Conservation (phyloP, 2,888 invertebrate genomes). For the Panzeria rudis region DNA sequence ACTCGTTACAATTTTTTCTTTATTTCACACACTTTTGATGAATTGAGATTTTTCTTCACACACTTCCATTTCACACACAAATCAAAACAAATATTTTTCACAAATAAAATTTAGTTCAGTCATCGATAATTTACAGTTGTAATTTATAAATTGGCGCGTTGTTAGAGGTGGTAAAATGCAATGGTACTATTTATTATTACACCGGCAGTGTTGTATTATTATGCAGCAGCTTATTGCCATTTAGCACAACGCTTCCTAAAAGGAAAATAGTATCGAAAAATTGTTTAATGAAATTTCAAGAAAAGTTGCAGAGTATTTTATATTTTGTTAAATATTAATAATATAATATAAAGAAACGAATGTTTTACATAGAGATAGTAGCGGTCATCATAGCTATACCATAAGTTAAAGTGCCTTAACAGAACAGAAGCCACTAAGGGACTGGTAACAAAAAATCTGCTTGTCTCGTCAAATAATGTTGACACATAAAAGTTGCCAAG, state of each 20-base stretch:
- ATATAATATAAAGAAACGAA: constrained; percentile 53
- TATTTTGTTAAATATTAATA: constrained; percentile 29
- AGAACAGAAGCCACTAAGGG: constrained; percentile 20
- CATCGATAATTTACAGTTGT: constrained; percentile 2
- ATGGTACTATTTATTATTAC: background rate
- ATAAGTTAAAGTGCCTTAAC: constrained; percentile 67
- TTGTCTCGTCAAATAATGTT: constrained; percentile 80
- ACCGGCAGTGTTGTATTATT: constrained; percentile 30
- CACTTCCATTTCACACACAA: background rate
- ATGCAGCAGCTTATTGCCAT: background rate
- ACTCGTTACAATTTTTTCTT: background rate
- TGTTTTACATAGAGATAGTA: constrained; percentile 46
- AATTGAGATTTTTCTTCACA: background rate
- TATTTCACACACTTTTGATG: background rate
- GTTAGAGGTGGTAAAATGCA: constrained; percentile 28
- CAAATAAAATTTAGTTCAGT: background rate
- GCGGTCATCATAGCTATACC: constrained; percentile 36
- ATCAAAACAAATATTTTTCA: background rate
- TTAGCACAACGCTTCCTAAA: constrained; percentile 16
- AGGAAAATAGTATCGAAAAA: constrained; percentile 46
- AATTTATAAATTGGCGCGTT: constrained; percentile 2
- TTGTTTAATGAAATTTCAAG: constrained; percentile 45
- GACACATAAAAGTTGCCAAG: constrained; percentile 84
- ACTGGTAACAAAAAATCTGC: constrained; percentile 37
- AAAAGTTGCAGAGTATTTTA: constrained; percentile 34